Base-by-base conservation (phyloP, 2,113 vertebrate genomes). In the Mugil cephalus region DNA sequence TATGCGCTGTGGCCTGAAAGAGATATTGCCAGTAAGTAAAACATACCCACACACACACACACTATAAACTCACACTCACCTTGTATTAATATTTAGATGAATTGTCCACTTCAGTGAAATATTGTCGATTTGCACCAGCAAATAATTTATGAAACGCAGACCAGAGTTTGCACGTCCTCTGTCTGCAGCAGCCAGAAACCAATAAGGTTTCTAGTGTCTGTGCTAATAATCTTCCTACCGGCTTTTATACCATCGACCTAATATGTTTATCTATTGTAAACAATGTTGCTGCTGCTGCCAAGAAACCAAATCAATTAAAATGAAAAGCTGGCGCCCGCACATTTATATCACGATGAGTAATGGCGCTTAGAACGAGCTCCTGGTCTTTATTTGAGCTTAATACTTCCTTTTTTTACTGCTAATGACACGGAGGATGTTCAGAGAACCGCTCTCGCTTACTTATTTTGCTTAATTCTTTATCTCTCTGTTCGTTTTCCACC, bases 1-100 rank as follows among this genome's bases (percentile, higher is more conserved):
- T 94, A 97, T 98, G 95, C 98, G 97, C 81, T 96, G 95, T 85
- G 98, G 97, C 90, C 95, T 99, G 88, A 98, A 95, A 93, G 95
- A 97, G 83, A 95, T 96, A 91, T 88, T 99, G 87, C 97, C 95
- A 87, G 98, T 98, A 96, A 97, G 96, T 66, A n/a, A 83, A 59
- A 71, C 72, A 55, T 43, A 42, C 72, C 58, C 62, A 62, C 30
- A 64, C 6, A 50, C 2, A 48, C 43, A 68, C 47, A 63, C 2
- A 61, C 15, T 69, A 74, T 46, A 83, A 75, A 82, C 54, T 36
- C 60, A 72, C 62, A 53, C 56, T 61, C 53, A 73, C 80, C 48
- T 84, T 63, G 56, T 89, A 92, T 95, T 95, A 90, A 93, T 95
- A 88, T 95, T 94, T 93, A 95, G 94, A 94, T 93, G 84, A 93